These are phyloP conservation scores for Brachionus manjavacas DNA, from an alignment of 1,140 invertebrate species.

Conservation along the genomic window DNA sequence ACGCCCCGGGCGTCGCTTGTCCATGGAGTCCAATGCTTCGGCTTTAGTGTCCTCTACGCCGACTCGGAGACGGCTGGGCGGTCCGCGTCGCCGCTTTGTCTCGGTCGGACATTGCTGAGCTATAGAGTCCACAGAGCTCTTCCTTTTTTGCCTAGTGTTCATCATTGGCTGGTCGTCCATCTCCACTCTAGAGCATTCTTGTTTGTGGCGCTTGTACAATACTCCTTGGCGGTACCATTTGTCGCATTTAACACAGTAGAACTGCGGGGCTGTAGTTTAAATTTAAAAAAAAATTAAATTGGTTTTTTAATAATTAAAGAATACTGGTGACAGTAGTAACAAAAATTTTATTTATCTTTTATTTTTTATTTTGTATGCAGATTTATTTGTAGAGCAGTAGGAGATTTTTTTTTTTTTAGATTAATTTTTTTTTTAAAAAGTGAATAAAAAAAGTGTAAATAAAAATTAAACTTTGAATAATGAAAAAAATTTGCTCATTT, in stretches of 20 bases:
- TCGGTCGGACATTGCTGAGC: not conserved
- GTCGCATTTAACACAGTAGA: constrained; percentile 29
- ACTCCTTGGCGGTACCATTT: constrained; percentile 15
- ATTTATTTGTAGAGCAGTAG: too few relatives aligned
- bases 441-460: too few relatives aligned
- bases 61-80: not conserved
- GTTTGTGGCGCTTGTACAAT: constrained; percentile 12
- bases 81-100: not conserved
- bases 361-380: too few relatives aligned
- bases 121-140: not conserved
- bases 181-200: not conserved
- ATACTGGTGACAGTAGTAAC: too few relatives aligned
- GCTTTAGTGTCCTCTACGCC: not conserved
- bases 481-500: too few relatives aligned
- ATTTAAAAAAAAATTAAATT: too few relatives aligned
- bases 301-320: too few relatives aligned
- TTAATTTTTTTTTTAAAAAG: too few relatives aligned
- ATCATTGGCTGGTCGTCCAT: not conserved
- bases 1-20: not conserved
- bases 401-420: too few relatives aligned
- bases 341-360: too few relatives aligned
- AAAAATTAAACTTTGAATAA: too few relatives aligned
- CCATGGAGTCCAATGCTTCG: not conserved
- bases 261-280: not conserved
- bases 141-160: constrained; percentile 9